Evolutionary conservation across 1,140 invertebrate genomes (phyloP).

Genomic region (Drosophila equinoxialis): DNA sequence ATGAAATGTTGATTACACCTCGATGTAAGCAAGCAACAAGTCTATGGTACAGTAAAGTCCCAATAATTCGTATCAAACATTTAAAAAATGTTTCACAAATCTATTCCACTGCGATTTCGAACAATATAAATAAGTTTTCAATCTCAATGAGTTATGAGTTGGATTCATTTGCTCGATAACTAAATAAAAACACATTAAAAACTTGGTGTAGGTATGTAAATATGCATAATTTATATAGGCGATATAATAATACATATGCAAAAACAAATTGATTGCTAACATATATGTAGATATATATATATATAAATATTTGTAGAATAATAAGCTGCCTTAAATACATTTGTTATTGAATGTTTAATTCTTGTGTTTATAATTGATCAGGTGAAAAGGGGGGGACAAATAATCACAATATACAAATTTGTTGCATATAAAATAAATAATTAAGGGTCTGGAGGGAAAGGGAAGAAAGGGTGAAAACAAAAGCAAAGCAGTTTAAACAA

Average conservation of each 20-base stretch:
- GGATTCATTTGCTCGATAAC: neutral
- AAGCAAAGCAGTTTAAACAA: constrained; percentile 41
- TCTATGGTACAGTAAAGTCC: neutral
- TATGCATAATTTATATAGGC: constrained; percentile 63
- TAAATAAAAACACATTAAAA: constrained; percentile 28
- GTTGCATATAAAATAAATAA: constrained; percentile 69
- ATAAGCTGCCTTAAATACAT: constrained; percentile 52
- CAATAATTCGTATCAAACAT: neutral
- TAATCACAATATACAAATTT: constrained; percentile 65
- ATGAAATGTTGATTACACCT: neutral
- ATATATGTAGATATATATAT: constrained; percentile 41
- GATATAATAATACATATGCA: constrained; percentile 65
- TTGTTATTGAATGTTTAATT: constrained; percentile 62
- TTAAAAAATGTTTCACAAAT: too few species aligned
- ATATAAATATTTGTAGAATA: constrained; percentile 51
- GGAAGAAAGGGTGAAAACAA: constrained; percentile 52
- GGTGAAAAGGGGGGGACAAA: constrained; percentile 26
- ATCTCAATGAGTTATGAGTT: too few species aligned
- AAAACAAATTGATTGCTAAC: constrained; percentile 67
- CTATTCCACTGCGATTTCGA: too few species aligned
- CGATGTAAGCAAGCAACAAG: neutral
- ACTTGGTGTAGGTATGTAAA: constrained; percentile 13
- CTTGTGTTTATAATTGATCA: constrained; percentile 13
- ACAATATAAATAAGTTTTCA: too few species aligned
- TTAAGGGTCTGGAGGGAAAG: constrained; percentile 17